Conservation (phyloP, 2,888 invertebrate species). For the Cosmia trapezina region DNA sequence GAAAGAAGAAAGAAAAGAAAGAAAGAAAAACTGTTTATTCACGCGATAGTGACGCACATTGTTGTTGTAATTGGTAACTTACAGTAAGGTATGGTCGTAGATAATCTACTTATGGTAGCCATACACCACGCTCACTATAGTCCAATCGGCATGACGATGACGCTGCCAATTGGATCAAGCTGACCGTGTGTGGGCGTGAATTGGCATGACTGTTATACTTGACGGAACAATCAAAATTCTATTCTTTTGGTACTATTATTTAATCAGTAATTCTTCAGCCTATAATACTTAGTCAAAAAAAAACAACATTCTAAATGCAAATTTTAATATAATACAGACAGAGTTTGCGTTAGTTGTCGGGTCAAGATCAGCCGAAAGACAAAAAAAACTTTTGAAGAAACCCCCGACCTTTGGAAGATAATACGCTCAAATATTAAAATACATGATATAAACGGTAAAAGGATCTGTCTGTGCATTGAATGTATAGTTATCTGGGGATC, state of each 20-base stretch:
- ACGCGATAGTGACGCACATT: too few relatives aligned
- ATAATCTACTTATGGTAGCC: background rate
- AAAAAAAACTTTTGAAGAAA: constrained; percentile 40
- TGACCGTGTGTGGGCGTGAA: too few relatives aligned
- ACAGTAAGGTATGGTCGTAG: too few relatives aligned
- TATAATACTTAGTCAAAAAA: constrained; percentile 29
- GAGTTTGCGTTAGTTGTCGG: constrained; percentile 43
- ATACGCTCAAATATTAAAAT: constrained; percentile 44
- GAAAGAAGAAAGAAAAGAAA: too few relatives aligned
- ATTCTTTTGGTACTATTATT: constrained; percentile 25
- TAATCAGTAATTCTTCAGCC: constrained; percentile 9
- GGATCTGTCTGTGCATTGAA: constrained; percentile 53
- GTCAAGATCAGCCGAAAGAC: constrained; percentile 43
- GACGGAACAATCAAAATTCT: too few relatives aligned
- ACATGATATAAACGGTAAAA: constrained; percentile 46
- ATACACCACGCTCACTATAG: too few relatives aligned
- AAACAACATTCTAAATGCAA: constrained; percentile 54
- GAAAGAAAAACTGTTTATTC: too few relatives aligned
- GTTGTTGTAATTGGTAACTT: too few relatives aligned
- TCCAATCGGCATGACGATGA: too few relatives aligned
- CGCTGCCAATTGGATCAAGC: too few relatives aligned
- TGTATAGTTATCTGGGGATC: constrained; percentile 55
- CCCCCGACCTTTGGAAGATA: constrained; percentile 33
- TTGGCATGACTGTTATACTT: too few relatives aligned
- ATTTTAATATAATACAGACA: constrained; percentile 30